Evolutionary conservation across 2,797 vertebrate species (phyloP).

Genomic region (Prionace glauca): DNA sequence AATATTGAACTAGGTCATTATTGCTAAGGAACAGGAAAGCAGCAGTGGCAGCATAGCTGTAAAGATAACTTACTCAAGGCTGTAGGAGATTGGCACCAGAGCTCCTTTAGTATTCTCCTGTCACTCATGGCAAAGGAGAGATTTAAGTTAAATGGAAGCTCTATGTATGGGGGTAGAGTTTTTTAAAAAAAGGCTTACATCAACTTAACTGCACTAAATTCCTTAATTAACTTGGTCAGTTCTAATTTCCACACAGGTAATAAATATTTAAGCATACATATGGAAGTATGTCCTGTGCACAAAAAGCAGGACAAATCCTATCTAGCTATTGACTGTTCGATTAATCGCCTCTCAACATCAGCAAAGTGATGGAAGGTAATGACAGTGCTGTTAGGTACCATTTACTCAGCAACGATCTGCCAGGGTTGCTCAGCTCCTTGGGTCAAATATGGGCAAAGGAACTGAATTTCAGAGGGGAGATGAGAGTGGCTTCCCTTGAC

Average conservation of each 20-base stretch:
- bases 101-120: no score
- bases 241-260: background rate
- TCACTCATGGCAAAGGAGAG: background rate
- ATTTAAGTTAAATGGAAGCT: background rate
- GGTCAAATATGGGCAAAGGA: no score
- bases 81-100: background rate
- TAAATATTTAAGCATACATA: background rate
- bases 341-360: no score
- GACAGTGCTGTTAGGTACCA: no score
- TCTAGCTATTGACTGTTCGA: no score
- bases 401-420: no score
- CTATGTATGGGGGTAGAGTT: background rate
- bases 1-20: background rate
- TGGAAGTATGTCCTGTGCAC: no score
- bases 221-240: background rate
- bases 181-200: background rate
- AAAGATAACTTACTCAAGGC: background rate
- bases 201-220: background rate
- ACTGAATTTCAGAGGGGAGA: no score
- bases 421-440: no score
- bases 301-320: no score
- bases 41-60: background rate
- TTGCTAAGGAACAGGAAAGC: background rate
- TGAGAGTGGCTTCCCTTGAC: no score
- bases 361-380: no score